Evolutionary conservation across 2,113 vertebrate genomes (phyloP).

Genomic region (Grammomys surdaster): DNA sequence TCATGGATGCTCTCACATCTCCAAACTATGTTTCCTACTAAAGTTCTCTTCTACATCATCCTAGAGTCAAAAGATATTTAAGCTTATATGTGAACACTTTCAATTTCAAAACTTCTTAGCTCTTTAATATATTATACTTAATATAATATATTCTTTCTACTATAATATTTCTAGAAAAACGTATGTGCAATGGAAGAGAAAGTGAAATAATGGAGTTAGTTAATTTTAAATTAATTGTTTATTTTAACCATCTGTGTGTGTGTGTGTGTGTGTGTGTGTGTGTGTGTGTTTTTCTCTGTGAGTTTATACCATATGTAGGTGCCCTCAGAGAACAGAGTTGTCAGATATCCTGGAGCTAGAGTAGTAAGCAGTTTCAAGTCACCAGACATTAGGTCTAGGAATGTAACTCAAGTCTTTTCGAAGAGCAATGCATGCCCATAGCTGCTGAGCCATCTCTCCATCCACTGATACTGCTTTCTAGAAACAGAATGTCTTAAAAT

Average conservation of each 20-base stretch:
- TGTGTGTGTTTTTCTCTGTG: not conserved
- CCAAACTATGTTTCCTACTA: not conserved
- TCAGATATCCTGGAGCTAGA: not conserved
- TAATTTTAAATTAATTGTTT: not conserved
- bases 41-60: not conserved
- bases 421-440: not conserved
- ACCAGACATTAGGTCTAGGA: not conserved
- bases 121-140: not conserved
- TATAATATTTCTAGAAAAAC: not conserved
- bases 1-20: not conserved
- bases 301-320: not conserved
- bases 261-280: not conserved
- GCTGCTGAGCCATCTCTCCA: not conserved
- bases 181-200: not conserved
- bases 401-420: not conserved
- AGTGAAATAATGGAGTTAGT: not conserved
- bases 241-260: not conserved
- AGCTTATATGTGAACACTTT: not conserved
- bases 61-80: not conserved
- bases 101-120: not conserved
- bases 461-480: not conserved
- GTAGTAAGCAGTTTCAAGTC: not conserved
- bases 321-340: not conserved
- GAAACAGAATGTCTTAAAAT: not conserved
- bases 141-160: not conserved